Base-by-base conservation (phyloP, 2,113 vertebrate genomes). In the Brienomyrus longianalis region DNA sequence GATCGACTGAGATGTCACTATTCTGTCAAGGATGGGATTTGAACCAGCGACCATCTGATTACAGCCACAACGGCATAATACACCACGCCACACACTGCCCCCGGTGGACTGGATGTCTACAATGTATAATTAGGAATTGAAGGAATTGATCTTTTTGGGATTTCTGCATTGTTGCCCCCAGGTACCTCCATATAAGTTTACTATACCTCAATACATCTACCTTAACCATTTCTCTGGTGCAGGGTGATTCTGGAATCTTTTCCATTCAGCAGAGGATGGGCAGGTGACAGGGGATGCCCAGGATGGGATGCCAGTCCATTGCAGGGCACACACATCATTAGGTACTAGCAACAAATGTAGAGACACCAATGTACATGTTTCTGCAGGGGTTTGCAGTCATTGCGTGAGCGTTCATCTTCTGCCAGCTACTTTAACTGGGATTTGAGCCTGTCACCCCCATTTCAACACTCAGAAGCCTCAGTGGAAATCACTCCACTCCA, bases 401-500 rank as follows among this genome's bases (percentile, higher is more conserved):
- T 66, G 62, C 10, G 9, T 66, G n/a, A 66, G 13, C 19, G 70
- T 35, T 77, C 70, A 15, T 39, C 70, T 77, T 19, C 31, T 39
- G 70, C 13, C 70, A 77, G 70, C 70, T 39, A 39, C 35, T 39
- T 39, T 77, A 77, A 39, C 70, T 39, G 70, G 31, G 13, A 77
- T 77, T 77, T 77, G 11, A 77, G 27, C 31, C 70, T 39, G 70
- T 77, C 35, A 19, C 31, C 70, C 70, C 70, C 70, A 77, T 39
- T 39, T 39, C 15, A 13, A 77, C 35, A 77, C 31, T 39, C 84
- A n/a, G 47, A 80, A 89, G 59, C 27, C 48, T 89, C 35, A 39
- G 66, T 86, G 51, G 59, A 89, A 89, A 80, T 90, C 23, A 77
- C 35, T 66, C 31, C 87, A 59, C 80, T 85, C 50, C 47, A 74